A percentile compares a stretch with the other conserved stretches of the same genome.
These are phyloP conservation scores for Microdon myrmicae DNA, from an alignment of 2,888 invertebrate species.

Conservation along the genomic window DNA sequence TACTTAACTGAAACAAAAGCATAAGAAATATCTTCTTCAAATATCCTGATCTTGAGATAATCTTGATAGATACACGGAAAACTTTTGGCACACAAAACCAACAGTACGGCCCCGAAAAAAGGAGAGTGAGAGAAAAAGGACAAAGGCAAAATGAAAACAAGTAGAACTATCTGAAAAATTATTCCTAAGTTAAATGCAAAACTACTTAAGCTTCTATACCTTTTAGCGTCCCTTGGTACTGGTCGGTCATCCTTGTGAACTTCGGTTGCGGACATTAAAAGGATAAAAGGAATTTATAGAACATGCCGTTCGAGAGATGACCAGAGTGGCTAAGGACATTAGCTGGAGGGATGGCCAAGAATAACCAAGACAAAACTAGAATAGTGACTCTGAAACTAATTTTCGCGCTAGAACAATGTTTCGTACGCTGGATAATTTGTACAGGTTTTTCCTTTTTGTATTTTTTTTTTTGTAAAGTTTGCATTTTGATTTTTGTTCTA, in stretches of 20 bases:
- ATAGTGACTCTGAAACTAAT: constrained; percentile 48
- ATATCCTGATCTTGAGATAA: constrained; percentile 47
- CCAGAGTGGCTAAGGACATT: neutral
- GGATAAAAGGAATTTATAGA: constrained; percentile 41
- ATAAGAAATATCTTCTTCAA: constrained; percentile 22
- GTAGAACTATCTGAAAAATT: constrained; percentile 20
- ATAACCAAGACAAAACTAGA: constrained; percentile 6
- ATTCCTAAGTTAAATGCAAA: constrained; percentile 46
- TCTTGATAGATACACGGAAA: constrained; percentile 48
- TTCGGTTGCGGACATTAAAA: constrained; percentile 29
- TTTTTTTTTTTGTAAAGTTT: neutral
- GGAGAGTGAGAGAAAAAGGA: neutral
- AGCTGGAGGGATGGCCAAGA: neutral
- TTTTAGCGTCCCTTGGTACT: too few species aligned
- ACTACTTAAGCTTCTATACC: constrained; percentile 18
- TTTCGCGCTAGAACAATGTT: constrained; percentile 47
- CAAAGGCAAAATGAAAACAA: constrained; percentile 1
- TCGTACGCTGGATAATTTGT: constrained; percentile 44
- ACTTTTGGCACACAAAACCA: too few species aligned
- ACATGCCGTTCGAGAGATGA: constrained; percentile 10
- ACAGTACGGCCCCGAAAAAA: constrained; percentile 11
- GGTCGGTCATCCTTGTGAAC: too few species aligned
- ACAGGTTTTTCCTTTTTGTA: constrained; percentile 10
- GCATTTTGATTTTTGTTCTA: too few species aligned
- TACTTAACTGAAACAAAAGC: constrained; percentile 4